Conservation (phyloP, 2,113 vertebrate species). For the Mola mola region DNA sequence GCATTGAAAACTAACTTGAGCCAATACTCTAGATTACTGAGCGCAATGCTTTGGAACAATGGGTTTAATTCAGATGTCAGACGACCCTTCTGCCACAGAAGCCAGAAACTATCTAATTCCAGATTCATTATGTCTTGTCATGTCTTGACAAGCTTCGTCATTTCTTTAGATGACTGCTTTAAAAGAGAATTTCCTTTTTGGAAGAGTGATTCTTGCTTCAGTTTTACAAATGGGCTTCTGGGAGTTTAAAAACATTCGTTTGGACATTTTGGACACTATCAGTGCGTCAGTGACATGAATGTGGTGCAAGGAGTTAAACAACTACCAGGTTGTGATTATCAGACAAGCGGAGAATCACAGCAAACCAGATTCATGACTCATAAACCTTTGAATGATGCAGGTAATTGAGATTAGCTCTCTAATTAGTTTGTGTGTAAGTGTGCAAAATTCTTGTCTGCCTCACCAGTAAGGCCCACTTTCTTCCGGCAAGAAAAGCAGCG, state of each 20-base stretch:
- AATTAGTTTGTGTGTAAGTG: neutral
- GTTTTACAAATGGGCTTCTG: constrained; percentile 33
- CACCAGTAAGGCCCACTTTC: constrained; percentile 92
- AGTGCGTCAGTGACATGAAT: neutral
- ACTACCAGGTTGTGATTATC: neutral
- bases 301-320: neutral
- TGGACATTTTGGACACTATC: too few relatives aligned
- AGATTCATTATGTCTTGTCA: too few relatives aligned
- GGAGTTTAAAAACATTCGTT: neutral
- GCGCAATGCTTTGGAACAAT: too few relatives aligned
- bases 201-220: too few relatives aligned
- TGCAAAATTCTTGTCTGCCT: constrained; percentile 43
- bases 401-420: neutral
- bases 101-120: too few relatives aligned
- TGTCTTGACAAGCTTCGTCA: too few relatives aligned
- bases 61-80: too few relatives aligned
- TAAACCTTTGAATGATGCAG: neutral
- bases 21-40: too few relatives aligned
- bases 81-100: too few relatives aligned
- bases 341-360: neutral
- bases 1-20: too few relatives aligned
- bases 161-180: too few relatives aligned
- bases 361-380: neutral
- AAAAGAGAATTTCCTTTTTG: too few relatives aligned
- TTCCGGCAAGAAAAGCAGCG: constrained; percentile 91